Percentiles rank a stretch among this genome's conserved stretches.
Evolutionary conservation across 2,797 vertebrate genomes (phyloP).

Genomic region (Ataeniobius toweri): DNA sequence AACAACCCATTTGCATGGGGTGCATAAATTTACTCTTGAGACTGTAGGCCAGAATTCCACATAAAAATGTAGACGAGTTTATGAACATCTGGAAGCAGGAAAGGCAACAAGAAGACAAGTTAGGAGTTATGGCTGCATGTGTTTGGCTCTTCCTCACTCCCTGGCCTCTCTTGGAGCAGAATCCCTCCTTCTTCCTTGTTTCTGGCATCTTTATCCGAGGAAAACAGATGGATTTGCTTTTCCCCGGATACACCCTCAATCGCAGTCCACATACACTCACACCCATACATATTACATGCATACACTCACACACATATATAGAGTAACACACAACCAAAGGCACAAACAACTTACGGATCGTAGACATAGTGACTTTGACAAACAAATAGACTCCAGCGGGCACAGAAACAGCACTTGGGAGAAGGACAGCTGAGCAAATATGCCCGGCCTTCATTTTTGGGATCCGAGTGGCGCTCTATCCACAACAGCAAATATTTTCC

Average conservation of each 20-base stretch:
- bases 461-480: conserved; percentile 68
- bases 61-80: conserved; percentile 53
- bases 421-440: conserved; percentile 78
- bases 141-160: conserved; percentile 56
- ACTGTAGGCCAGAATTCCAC: conserved; percentile 24
- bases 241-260: conserved; percentile 64
- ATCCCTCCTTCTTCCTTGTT: conserved; percentile 72
- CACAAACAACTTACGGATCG: conserved; percentile 65
- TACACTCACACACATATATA: conserved; percentile 40
- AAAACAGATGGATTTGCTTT: conserved; percentile 78
- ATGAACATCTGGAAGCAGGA: conserved; percentile 69
- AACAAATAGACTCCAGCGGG: conserved; percentile 72
- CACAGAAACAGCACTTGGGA: conserved; percentile 64
- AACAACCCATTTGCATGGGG: conserved; percentile 45
- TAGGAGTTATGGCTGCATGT: conserved; percentile 67
- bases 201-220: conserved; percentile 74
- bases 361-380: conserved; percentile 71
- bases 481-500: conserved; percentile 79
- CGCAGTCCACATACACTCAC: conserved; percentile 41
- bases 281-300: conserved; percentile 39
- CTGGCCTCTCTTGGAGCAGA: conserved; percentile 59
- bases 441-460: conserved; percentile 70
- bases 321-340: conserved; percentile 57
- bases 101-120: conserved; percentile 64
- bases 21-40: conserved; percentile 36